phyloP scores from a whole-genome alignment of 2,113 vertebrate species.

The Chamaetylas fuelleborni region DNA sequence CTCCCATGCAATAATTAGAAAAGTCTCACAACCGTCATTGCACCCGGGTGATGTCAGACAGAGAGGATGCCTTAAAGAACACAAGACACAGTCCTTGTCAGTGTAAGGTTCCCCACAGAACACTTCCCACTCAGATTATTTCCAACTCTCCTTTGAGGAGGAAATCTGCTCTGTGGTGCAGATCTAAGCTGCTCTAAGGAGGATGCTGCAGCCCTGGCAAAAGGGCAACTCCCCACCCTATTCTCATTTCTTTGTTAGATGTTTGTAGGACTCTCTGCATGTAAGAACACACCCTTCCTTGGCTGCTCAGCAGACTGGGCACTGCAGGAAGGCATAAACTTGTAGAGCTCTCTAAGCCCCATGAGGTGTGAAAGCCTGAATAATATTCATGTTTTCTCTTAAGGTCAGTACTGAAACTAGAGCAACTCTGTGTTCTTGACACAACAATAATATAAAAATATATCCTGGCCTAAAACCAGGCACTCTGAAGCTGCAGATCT shows the following conservation, averaged over 20 bases:
- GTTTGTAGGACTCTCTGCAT: background rate
- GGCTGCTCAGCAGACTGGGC: background rate
- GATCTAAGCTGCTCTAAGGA: background rate
- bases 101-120: background rate
- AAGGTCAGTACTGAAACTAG: background rate
- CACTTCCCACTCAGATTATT: background rate
- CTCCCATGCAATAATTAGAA: background rate
- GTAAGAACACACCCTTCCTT: background rate
- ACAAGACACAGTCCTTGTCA: background rate
- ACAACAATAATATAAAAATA: background rate
- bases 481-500: constrained; percentile 50
- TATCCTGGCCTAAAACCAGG: constrained; percentile 50
- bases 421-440: constrained; percentile 21
- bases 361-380: background rate
- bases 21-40: background rate
- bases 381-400: background rate
- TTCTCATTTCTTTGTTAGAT: background rate
- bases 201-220: background rate
- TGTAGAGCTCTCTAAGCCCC: background rate
- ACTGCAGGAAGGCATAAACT: background rate
- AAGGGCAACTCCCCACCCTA: background rate
- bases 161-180: background rate
- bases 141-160: background rate
- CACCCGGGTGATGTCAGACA: background rate
- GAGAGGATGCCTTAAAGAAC: background rate